Conservation (phyloP, 2,797 vertebrate species). For the Siniperca scherzeri region DNA sequence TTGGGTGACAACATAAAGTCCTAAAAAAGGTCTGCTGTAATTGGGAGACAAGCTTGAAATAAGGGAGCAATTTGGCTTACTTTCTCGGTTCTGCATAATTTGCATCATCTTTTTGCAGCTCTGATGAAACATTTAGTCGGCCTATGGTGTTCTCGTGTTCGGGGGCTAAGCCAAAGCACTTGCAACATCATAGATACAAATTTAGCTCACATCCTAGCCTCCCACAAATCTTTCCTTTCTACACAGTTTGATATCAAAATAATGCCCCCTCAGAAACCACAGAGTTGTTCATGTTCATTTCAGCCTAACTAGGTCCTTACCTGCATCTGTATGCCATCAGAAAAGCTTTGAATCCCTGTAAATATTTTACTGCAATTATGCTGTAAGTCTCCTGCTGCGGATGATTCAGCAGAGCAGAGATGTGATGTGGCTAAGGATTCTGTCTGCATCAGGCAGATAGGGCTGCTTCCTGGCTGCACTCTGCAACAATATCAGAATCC, state of each 20-base stretch:
- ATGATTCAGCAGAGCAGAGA: constrained; percentile 72
- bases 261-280: constrained; percentile 14
- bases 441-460: constrained; percentile 34
- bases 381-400: constrained; percentile 45
- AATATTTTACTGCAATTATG: constrained; percentile 64
- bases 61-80: constrained; percentile 32
- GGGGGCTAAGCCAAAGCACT: constrained; percentile 35
- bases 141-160: constrained; percentile 40
- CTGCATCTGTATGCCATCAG: constrained; percentile 48
- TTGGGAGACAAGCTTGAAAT: constrained; percentile 30
- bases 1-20: constrained; percentile 3
- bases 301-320: constrained; percentile 19
- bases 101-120: constrained; percentile 61
- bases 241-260: constrained; percentile 30
- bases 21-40: constrained; percentile 24
- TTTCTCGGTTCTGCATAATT: constrained; percentile 58
- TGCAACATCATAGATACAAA: constrained; percentile 46
- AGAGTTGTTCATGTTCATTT: constrained; percentile 25
- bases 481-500: constrained; percentile 13
- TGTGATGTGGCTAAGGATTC: constrained; percentile 24
- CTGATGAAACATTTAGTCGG: constrained; percentile 69
- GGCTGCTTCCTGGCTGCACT: constrained; percentile 30
- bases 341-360: constrained; percentile 46
- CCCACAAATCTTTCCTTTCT: constrained; percentile 27
- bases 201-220: constrained; percentile 41